Evolutionary conservation across 1,140 invertebrate species (phyloP), one percentile per base, ranked within the genome.

Genomic region (Trichomalopsis sarcophagae): DNA sequence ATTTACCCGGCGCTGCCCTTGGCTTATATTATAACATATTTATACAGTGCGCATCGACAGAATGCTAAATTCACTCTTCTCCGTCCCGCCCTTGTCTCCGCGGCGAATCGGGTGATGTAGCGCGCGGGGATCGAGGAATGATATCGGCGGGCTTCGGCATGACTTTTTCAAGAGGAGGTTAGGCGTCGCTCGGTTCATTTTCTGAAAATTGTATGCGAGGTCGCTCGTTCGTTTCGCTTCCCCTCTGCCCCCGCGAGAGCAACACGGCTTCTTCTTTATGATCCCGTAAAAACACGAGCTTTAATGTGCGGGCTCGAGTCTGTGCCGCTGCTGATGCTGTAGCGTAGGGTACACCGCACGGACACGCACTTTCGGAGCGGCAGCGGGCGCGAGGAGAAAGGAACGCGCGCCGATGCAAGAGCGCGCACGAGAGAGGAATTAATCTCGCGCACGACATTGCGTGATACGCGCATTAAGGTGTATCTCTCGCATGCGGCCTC

Each of bases 181-280:
- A 21, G 47, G n/a, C 13, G 27, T 7, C 21, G 7, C n/a, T n/a
- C 23, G 30, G 40, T 82, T 47, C 81, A 40, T 82, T 82, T 82
- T 83, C 81, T 66, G 73, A 83, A 84, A 84, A 84, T 78, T 84
- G 62, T 55, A 78, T 71, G 82, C 83, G 80, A 84, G 44, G 76
- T 80, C 40, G 83, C 66, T 69, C 74, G 66, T 83, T 36, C 62
- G 40, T 71, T 40, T 71, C 71, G 23, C 27, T 11, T 13, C 36
- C 62, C 50, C 33, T 13, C 81, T 62, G 7, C 44, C 14, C 33
- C 33, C 40, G 40, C 40, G 40, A 13, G 78, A 23, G 80, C 30
- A 71, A 21, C 40, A 44, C 40, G 40, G 40, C 6, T 9, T 27
- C 23, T 62, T 33, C 83, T 82, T 86, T 74, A 86, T 73, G 82